Percentiles rank a stretch among this genome's conserved stretches.
phyloP scores from a whole-genome alignment of 2,888 invertebrate genomes.

The Oxytorus armatus region DNA sequence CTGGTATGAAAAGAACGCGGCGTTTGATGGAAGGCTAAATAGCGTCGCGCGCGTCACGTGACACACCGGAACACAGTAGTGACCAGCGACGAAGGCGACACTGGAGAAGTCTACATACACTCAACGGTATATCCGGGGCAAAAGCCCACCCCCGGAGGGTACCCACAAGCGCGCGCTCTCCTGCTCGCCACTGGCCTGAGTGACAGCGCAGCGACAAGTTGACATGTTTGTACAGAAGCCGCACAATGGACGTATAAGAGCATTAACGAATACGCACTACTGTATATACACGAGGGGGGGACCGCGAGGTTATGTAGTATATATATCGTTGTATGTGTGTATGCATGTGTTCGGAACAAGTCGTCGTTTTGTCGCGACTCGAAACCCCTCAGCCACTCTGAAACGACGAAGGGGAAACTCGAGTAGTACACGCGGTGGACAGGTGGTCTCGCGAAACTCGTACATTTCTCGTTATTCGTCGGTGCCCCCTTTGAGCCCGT shows the following conservation, averaged over 20 bases:
- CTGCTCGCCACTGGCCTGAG: slow-evolving; percentile 72
- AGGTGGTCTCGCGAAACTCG: slow-evolving; percentile 58
- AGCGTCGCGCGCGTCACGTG: slow-evolving; percentile 74
- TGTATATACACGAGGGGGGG: slow-evolving; percentile 62
- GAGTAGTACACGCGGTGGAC: slow-evolving; percentile 57
- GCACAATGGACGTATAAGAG: slow-evolving; percentile 76
- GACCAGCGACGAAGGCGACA: slow-evolving; percentile 67
- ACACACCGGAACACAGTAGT: slow-evolving; percentile 76
- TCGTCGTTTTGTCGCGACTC: slow-evolving; percentile 49
- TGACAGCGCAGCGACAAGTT: slow-evolving; percentile 80
- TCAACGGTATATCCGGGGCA: neutral
- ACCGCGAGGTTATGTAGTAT: slow-evolving; percentile 17
- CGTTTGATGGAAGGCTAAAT: slow-evolving; percentile 79
- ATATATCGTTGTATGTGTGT: slow-evolving; percentile 14
- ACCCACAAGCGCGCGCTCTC: slow-evolving; percentile 59
- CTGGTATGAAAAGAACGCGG: slow-evolving; percentile 76
- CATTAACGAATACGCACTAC: slow-evolving; percentile 77
- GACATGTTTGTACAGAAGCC: slow-evolving; percentile 81
- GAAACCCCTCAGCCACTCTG: slow-evolving; percentile 57
- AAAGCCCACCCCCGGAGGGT: slow-evolving; percentile 16
- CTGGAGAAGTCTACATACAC: slow-evolving; percentile 22
- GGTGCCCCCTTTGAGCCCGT: slow-evolving; percentile 38
- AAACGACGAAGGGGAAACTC: slow-evolving; percentile 43
- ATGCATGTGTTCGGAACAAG: slow-evolving; percentile 32
- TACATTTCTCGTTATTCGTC: slow-evolving; percentile 50